Base-by-base conservation (phyloP, 2,888 invertebrate genomes). In the Aplocera efformata region DNA sequence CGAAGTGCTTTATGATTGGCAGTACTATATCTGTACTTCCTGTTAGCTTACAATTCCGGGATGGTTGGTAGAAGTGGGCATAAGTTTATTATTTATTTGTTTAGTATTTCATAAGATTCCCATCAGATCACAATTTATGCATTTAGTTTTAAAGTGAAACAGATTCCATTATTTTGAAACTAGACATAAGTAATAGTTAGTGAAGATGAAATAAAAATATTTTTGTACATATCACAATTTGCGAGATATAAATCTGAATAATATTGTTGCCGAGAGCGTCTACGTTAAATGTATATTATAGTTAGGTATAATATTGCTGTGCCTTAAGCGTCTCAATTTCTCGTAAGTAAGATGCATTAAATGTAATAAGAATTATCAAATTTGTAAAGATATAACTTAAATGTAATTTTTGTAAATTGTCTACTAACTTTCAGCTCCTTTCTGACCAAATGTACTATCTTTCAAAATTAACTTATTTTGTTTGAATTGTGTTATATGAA, bases 321-420 rank as follows among this genome's bases (percentile, higher is more conserved):
- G 86, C 86, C 86, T 88, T 88, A 86, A 72, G 83, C 81, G 86
- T 88, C 83, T 86, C 86, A 88, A 86, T 86, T 86, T 86, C 76
- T 76, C 73, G 72, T 72, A 71, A 73, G 63, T 79, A 78, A 76
- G 76, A 74, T 72, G 70, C 69, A 66, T 68, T 56, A 63, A 65
- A 59, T 62, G 67, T 65, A 65, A 66, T 72, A 73, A 66, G 63
- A 64, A 70, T 63, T 76, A 80, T 77, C 75, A 78, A 70, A 71
- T 75, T 79, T 79, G 75, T 76, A 78, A 63, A 70, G 74, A 67
- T 59, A 63, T 56, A 56, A 48, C 8, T 43, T 23, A 61, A 63
- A 64, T 67, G 71, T 78, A 76, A 72, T 75, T 81, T 80, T 79
- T 67, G 72, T 78, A 78, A 48, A 67, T 63, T 67, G 65, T 75